These are phyloP conservation scores for Cryptomyrus ogoouensis DNA, from an alignment of 2,113 vertebrate genomes.

Conservation along the genomic window DNA sequence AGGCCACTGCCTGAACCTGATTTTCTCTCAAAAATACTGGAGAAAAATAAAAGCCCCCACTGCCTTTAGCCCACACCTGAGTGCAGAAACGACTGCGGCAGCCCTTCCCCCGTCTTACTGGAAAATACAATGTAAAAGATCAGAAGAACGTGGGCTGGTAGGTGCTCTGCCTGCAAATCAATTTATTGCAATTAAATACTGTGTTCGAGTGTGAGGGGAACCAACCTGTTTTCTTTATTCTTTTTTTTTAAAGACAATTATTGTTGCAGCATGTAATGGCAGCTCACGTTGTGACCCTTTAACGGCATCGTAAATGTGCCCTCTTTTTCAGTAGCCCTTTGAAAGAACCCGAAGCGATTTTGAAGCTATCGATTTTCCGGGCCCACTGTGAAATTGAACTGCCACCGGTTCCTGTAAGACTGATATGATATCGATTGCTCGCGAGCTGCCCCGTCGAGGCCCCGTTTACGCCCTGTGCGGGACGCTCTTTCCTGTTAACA, in stretches of 20 bases:
- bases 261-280: conserved; percentile 50
- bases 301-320: conserved; percentile 55
- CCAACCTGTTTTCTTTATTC: conserved; percentile 33
- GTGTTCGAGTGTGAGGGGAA: conserved; percentile 37
- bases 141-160: not conserved
- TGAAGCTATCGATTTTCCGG: conserved; percentile 56
- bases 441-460: conserved; percentile 44
- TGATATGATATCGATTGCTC: conserved; percentile 74
- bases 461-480: conserved; percentile 2
- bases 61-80: not conserved
- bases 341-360: conserved; percentile 59
- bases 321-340: conserved; percentile 36
- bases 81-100: not conserved
- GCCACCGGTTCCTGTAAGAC: conserved; percentile 62
- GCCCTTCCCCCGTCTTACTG: not conserved
- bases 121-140: not conserved
- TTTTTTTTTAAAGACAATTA: conserved; percentile 48
- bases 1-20: not conserved
- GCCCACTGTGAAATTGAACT: conserved; percentile 73
- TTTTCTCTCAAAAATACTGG: not conserved
- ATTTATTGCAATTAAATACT: conserved; percentile 52
- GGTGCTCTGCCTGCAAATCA: conserved; percentile 25
- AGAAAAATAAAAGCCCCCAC: not conserved
- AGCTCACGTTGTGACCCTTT: conserved; percentile 44
- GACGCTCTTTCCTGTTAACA: conserved; percentile 10